Percentiles rank a stretch among this genome's conserved stretches.
Conservation (phyloP, 2,797 vertebrate genomes). For the Hirundo rustica region DNA sequence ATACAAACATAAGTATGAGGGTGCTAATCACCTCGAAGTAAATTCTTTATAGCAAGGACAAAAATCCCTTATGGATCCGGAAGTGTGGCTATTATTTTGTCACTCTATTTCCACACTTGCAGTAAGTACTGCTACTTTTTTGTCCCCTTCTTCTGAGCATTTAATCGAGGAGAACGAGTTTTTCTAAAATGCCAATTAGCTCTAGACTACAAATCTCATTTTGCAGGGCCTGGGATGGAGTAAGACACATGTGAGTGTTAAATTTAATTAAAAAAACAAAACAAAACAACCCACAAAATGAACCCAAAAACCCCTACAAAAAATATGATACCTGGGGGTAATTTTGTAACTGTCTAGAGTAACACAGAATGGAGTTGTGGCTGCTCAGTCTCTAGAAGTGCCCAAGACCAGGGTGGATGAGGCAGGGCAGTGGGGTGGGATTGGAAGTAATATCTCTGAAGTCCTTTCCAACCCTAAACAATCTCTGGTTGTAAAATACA, state of each 20-base stretch:
- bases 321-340: background rate
- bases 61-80: fast-evolving
- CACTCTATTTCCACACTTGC: background rate
- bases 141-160: fast-evolving
- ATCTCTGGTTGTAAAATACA: background rate
- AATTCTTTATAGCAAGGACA: background rate
- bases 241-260: fast-evolving
- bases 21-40: background rate
- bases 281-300: background rate
- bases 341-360: background rate
- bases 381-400: background rate
- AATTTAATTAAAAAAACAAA: background rate
- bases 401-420: background rate
- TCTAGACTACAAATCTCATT: background rate
- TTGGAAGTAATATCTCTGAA: background rate
- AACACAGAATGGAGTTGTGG: background rate
- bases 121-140: background rate
- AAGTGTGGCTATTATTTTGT: background rate
- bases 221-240: background rate
- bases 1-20: background rate
- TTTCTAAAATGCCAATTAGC: background rate
- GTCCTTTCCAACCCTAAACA: background rate
- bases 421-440: fast-evolving
- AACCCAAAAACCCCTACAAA: background rate
- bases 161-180: fast-evolving